phyloP scores from a whole-genome alignment of 2,113 vertebrate genomes.

The Paralichthys olivaceus region DNA sequence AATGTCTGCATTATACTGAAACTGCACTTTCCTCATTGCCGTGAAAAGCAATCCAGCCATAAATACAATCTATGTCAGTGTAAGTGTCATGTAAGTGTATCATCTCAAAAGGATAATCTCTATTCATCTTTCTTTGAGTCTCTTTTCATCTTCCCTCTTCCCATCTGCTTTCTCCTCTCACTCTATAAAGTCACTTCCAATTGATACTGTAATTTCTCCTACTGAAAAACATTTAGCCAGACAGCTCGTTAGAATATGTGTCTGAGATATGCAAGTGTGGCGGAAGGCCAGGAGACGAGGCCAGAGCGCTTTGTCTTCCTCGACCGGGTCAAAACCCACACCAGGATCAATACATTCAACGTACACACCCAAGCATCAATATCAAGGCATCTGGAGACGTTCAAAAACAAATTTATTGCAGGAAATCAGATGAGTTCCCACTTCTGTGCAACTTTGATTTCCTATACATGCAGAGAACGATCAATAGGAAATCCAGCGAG shows the following conservation, averaged over 20 bases:
- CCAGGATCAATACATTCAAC: slow-evolving; percentile 59
- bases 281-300: slow-evolving; percentile 50
- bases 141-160: slow-evolving; percentile 52
- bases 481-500: slow-evolving; percentile 60
- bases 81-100: slow-evolving; percentile 53
- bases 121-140: slow-evolving; percentile 63
- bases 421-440: slow-evolving; percentile 63
- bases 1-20: slow-evolving; percentile 56
- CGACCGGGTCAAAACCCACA: slow-evolving; percentile 50
- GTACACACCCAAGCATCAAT: slow-evolving; percentile 5
- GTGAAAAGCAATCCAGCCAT: slow-evolving; percentile 63
- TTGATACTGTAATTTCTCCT: slow-evolving; percentile 63
- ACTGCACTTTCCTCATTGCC: slow-evolving; percentile 54
- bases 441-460: slow-evolving; percentile 73
- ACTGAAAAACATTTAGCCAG: slow-evolving; percentile 60
- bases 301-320: slow-evolving; percentile 45
- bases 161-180: slow-evolving; percentile 57
- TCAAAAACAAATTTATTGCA: slow-evolving; percentile 53
- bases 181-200: slow-evolving; percentile 68
- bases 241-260: slow-evolving; percentile 63
- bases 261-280: slow-evolving; percentile 53
- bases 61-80: slow-evolving; percentile 63
- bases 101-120: slow-evolving; percentile 68
- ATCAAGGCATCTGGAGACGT: slow-evolving; percentile 27
- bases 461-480: slow-evolving; percentile 43